Conservation (phyloP, 2,888 invertebrate species). For the Drosophila neonasuta region DNA sequence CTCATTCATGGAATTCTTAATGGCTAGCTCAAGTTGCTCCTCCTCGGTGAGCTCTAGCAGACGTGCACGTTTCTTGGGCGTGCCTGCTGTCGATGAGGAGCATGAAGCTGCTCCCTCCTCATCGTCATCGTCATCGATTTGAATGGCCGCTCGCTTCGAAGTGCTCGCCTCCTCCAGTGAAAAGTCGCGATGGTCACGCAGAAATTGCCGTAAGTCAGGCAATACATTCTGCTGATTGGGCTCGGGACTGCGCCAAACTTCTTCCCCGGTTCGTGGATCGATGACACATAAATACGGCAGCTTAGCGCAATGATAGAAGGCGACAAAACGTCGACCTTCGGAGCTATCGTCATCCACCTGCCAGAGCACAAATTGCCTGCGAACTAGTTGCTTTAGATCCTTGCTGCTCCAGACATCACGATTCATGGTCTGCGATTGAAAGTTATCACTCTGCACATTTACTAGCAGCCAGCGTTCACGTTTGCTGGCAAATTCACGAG, state of each 20-base stretch:
- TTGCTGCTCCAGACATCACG: slow-evolving; percentile 87
- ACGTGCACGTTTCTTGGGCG: slow-evolving; percentile 69
- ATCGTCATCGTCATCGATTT: slow-evolving; percentile 56
- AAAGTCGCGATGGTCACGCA: slow-evolving; percentile 74
- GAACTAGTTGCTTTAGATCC: slow-evolving; percentile 85
- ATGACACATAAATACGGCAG: slow-evolving; percentile 87
- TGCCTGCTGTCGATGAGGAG: slow-evolving; percentile 46
- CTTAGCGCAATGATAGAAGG: slow-evolving; percentile 85
- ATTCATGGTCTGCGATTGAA: slow-evolving; percentile 87
- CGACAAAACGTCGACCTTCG: slow-evolving; percentile 86
- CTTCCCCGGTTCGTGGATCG: slow-evolving; percentile 87
- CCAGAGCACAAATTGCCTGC: slow-evolving; percentile 87
- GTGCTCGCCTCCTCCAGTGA: slow-evolving; percentile 70
- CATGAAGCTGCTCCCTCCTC: slow-evolving; percentile 47
- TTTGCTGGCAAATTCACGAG: slow-evolving; percentile 84
- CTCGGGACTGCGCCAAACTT: slow-evolving; percentile 80
- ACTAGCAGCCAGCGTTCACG: slow-evolving; percentile 87
- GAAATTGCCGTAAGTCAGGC: slow-evolving; percentile 67
- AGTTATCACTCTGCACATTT: slow-evolving; percentile 87
- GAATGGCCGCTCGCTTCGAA: slow-evolving; percentile 64
- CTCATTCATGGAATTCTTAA: slow-evolving; percentile 82
- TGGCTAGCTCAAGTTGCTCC: slow-evolving; percentile 80
- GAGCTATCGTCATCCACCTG: slow-evolving; percentile 83
- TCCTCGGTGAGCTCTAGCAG: slow-evolving; percentile 80
- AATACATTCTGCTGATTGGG: slow-evolving; percentile 75